Evolutionary conservation across 1,140 invertebrate genomes (phyloP).

Genomic region (Drosophila gunungcola): DNA sequence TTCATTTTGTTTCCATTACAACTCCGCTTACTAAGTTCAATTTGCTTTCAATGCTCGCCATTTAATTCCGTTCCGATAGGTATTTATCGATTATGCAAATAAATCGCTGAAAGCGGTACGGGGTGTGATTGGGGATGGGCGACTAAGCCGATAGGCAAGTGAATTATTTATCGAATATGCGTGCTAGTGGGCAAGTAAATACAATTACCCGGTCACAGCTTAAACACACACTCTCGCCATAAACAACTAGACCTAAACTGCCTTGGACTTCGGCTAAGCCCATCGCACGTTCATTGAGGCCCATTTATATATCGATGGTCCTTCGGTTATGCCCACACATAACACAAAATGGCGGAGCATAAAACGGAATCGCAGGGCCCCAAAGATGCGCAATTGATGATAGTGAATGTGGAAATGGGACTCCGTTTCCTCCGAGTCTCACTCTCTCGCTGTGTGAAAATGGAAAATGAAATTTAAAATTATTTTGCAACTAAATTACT

Average conservation of each 20-base stretch:
- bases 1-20: conserved; percentile 7
- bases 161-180: conserved; percentile 53
- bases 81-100: conserved; percentile 32
- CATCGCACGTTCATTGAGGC: neutral
- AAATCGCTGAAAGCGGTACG: conserved; percentile 11
- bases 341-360: conserved; percentile 67
- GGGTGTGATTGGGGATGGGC: conserved; percentile 11
- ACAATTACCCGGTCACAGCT: conserved; percentile 35
- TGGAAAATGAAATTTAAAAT: conserved; percentile 83
- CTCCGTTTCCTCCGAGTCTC: neutral
- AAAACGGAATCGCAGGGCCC: conserved; percentile 62
- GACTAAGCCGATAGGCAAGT: conserved; percentile 38
- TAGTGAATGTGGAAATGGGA: conserved; percentile 50
- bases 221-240: conserved; percentile 29
- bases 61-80: conserved; percentile 6
- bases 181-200: conserved; percentile 35
- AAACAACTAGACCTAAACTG: conserved; percentile 51
- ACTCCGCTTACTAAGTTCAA: conserved; percentile 3
- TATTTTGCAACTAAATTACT: conserved; percentile 83
- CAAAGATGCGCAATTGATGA: conserved; percentile 76
- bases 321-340: conserved; percentile 51
- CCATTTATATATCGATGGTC: conserved; percentile 31
- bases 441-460: conserved; percentile 39
- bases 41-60: neutral
- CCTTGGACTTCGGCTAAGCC: conserved; percentile 10